Conservation (phyloP, 2,797 vertebrate genomes). For the Propithecus deckenii region DNA sequence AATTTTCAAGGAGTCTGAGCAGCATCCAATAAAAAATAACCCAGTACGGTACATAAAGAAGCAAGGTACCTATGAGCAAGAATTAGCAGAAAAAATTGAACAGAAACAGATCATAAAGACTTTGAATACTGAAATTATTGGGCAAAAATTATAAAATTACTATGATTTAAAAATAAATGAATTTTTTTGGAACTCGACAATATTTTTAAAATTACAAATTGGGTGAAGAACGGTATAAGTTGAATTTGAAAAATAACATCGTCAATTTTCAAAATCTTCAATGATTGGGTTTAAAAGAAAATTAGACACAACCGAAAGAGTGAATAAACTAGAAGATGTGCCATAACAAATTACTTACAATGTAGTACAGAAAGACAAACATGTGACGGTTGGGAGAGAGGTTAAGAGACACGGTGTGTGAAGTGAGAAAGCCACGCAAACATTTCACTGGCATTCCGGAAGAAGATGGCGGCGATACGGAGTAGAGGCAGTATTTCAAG, state of each 20-base stretch:
- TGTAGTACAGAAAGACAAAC: neutral
- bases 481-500: neutral
- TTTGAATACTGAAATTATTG: neutral
- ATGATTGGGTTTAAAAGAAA: neutral
- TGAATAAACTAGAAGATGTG: too few relatives aligned
- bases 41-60: neutral
- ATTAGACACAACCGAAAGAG: neutral
- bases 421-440: neutral
- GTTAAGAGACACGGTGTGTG: too few relatives aligned
- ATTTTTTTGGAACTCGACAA: neutral
- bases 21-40: neutral
- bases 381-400: neutral
- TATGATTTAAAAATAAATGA: neutral
- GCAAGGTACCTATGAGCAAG: neutral
- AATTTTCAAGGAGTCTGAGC: neutral
- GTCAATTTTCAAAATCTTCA: neutral
- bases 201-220: neutral
- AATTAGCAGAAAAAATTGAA: neutral
- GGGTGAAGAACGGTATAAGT: neutral
- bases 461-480: neutral
- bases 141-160: neutral
- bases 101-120: neutral
- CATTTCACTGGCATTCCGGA: neutral
- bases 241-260: constrained; percentile 19
- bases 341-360: neutral